Evolutionary conservation across 1,140 invertebrate species (phyloP).

Genomic region (Scaptomyza montana): DNA sequence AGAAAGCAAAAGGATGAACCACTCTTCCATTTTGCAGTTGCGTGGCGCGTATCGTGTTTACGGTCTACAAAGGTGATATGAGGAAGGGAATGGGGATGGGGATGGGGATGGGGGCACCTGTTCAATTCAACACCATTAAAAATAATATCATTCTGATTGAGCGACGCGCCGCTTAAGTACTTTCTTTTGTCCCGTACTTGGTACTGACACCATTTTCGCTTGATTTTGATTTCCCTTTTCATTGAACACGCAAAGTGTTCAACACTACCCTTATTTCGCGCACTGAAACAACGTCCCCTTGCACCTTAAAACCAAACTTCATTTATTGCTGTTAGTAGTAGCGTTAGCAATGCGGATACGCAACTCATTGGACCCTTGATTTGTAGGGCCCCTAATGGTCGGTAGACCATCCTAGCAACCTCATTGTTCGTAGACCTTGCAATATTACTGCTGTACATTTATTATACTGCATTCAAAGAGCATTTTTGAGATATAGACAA

Average conservation of each 20-base stretch:
- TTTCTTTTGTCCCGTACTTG: conserved; percentile 66
- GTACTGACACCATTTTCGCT: conserved; percentile 75
- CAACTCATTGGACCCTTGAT: neutral
- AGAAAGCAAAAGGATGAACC: neutral
- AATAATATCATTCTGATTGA: conserved; percentile 82
- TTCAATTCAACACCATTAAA: conserved; percentile 77
- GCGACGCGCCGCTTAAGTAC: conserved; percentile 80
- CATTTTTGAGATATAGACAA: too few relatives aligned
- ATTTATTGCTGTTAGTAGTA: neutral
- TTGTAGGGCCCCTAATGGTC: neutral
- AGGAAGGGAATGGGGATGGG: too few relatives aligned
- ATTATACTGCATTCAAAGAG: neutral
- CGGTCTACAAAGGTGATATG: conserved; percentile 20
- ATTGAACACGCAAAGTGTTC: conserved; percentile 78
- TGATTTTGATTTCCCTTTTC: conserved; percentile 62
- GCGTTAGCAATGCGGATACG: conserved; percentile 11
- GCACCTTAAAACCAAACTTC: neutral
- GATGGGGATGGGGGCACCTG: neutral
- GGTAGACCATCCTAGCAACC: neutral
- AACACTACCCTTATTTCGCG: conserved; percentile 3
- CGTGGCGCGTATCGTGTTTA: conserved; percentile 70
- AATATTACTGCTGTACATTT: neutral
- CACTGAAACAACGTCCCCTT: neutral
- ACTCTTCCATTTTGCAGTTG: conserved; percentile 23
- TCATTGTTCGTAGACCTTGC: neutral